Evolutionary conservation across 1,140 invertebrate genomes (phyloP).

Genomic region (Acromyrmex charruanus): DNA sequence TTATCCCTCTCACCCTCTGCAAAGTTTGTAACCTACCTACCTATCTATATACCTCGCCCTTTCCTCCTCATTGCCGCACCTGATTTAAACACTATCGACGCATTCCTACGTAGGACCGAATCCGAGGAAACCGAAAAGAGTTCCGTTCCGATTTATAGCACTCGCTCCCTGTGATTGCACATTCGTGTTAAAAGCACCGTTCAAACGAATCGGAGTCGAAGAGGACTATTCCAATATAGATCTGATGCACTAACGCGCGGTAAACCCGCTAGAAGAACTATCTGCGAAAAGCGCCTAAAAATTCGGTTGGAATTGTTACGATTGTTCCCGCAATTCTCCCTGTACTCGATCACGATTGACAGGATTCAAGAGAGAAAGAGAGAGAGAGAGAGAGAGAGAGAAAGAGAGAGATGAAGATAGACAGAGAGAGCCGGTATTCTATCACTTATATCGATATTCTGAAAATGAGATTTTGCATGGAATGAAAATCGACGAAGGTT

Average conservation of each 20-base stretch:
- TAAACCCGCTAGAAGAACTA: constrained; percentile 18
- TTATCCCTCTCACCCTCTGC: background rate
- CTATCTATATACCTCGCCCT: background rate
- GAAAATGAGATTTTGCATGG: background rate
- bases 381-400: background rate
- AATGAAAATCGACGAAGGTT: constrained; percentile 8
- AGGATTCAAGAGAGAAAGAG: background rate
- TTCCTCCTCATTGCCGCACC: background rate
- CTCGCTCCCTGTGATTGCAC: constrained; percentile 30
- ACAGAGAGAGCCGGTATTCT: background rate
- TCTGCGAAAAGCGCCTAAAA: constrained; percentile 2
- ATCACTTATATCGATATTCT: constrained; percentile 25
- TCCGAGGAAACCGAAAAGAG: constrained; percentile 35
- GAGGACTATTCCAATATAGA: constrained; percentile 36
- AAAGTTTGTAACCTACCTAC: constrained; percentile 41
- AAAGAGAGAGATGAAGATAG: background rate
- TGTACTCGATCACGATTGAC: constrained; percentile 6
- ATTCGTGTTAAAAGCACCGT: constrained; percentile 53
- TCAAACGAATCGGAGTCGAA: constrained; percentile 29
- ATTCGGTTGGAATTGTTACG: constrained; percentile 6
- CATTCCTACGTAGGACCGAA: constrained; percentile 44
- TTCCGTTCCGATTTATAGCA: constrained; percentile 34
- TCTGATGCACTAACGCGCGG: constrained; percentile 24
- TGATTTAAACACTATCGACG: constrained; percentile 54
- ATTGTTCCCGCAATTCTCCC: background rate